Percentiles rank a stretch among this genome's conserved stretches.
Conservation (phyloP, 2,113 vertebrate genomes). For the Sinocyclocheilus anophthalmus region DNA sequence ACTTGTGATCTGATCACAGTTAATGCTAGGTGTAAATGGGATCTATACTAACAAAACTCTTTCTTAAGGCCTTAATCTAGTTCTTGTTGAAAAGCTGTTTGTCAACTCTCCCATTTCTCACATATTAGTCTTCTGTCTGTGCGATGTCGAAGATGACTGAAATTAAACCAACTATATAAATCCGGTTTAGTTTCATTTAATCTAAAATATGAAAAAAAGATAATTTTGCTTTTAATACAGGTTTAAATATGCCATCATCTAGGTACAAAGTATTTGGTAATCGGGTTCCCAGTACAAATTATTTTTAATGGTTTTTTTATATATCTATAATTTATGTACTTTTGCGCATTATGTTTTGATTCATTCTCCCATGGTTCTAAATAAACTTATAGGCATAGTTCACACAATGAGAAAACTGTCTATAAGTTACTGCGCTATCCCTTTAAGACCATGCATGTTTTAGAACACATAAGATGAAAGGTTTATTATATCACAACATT, state of each 20-base stretch:
- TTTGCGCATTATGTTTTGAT: not conserved
- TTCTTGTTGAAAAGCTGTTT: not conserved
- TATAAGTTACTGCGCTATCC: not conserved
- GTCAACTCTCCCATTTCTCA: not conserved
- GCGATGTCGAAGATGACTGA: too few species aligned
- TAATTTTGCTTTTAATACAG: not conserved
- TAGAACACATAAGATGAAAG: not conserved
- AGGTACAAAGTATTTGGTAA: not conserved
- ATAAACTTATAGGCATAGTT: not conserved
- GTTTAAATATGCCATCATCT: not conserved
- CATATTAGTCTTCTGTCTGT: not conserved
- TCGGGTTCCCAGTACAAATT: not conserved
- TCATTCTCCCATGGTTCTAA: not conserved
- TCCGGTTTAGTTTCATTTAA: constrained; percentile 6
- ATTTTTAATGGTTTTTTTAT: not conserved
- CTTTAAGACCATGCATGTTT: not conserved
- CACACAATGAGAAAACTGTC: not conserved
- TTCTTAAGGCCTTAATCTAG: not conserved
- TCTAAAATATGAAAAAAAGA: not conserved
- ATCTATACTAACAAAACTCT: not conserved
- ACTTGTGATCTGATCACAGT: not conserved
- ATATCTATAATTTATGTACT: not conserved
- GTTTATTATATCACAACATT: not conserved
- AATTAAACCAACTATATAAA: not conserved
- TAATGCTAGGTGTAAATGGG: not conserved